phyloP scores from a whole-genome alignment of 2,113 vertebrate species.

The Coptodon rendalli region DNA sequence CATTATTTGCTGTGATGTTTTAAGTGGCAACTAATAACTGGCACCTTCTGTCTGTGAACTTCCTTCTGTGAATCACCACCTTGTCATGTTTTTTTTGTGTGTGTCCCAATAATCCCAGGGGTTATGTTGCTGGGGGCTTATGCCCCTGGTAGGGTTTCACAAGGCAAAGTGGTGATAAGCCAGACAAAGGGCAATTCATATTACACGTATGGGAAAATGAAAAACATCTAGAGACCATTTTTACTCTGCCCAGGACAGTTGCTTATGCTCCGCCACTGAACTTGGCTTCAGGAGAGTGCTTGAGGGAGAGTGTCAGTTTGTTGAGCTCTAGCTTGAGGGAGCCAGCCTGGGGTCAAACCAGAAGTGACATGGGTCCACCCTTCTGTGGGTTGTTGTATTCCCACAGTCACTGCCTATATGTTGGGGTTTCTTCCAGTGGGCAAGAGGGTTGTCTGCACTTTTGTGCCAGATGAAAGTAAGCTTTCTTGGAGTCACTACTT shows the following conservation, averaged over 20 bases:
- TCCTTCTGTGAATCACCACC: not conserved
- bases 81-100: not conserved
- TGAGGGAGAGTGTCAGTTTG: not conserved
- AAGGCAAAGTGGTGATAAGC: not conserved
- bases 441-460: not conserved
- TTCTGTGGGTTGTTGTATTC: not conserved
- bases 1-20: not conserved
- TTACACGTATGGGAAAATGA: not conserved
- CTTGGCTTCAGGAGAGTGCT: not conserved
- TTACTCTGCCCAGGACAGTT: not conserved
- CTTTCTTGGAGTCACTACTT: not conserved
- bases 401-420: not conserved
- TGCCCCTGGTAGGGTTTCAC: not conserved
- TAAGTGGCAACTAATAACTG: not conserved
- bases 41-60: not conserved
- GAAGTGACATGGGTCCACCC: not conserved
- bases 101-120: not conserved
- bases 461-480: not conserved
- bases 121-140: not conserved
- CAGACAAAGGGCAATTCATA: not conserved
- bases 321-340: not conserved
- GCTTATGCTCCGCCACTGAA: not conserved
- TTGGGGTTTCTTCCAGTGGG: not conserved
- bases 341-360: not conserved
- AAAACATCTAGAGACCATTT: not conserved